phyloP scores from a whole-genome alignment of 2,797 vertebrate genomes.

The Leuciscus waleckii region DNA sequence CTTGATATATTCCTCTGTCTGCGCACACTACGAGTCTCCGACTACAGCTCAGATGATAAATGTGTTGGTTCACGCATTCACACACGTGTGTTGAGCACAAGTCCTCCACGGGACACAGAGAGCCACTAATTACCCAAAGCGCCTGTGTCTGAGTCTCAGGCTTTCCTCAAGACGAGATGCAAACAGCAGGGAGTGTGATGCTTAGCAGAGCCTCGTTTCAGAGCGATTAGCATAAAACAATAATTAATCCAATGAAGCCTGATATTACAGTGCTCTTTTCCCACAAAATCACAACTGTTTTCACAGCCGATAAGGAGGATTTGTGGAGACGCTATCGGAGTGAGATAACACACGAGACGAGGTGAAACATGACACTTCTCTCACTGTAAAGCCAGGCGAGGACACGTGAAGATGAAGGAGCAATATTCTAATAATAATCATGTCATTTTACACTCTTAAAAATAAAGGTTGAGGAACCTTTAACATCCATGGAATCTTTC shows the following conservation, averaged over 20 bases:
- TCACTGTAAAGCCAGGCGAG: no score
- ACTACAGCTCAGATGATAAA: conserved; percentile 39
- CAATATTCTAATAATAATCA: no score
- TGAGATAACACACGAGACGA: not conserved
- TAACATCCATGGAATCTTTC: not conserved
- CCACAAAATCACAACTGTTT: conserved; percentile 49
- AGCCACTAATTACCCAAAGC: conserved; percentile 69
- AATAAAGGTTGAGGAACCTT: not conserved
- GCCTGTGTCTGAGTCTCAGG: conserved; percentile 61
- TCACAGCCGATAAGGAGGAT: conserved; percentile 29
- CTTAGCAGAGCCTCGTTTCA: conserved; percentile 66
- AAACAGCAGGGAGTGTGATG: conserved; percentile 66
- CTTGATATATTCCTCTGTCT: conserved; percentile 46
- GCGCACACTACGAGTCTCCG: conserved; percentile 34
- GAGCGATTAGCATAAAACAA: conserved; percentile 67
- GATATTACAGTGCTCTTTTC: conserved; percentile 59
- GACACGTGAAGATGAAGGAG: not conserved
- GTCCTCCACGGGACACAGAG: conserved; percentile 62
- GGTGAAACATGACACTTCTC: not conserved
- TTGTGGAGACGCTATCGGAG: not conserved
- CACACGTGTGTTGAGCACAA: conserved; percentile 30
- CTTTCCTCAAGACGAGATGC: conserved; percentile 25
- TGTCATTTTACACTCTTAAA: not conserved
- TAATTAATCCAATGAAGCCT: conserved; percentile 67
- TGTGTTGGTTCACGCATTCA: not conserved